Evolutionary conservation across 2,888 invertebrate species (phyloP).

Genomic region (Oconnorella tubifera): DNA sequence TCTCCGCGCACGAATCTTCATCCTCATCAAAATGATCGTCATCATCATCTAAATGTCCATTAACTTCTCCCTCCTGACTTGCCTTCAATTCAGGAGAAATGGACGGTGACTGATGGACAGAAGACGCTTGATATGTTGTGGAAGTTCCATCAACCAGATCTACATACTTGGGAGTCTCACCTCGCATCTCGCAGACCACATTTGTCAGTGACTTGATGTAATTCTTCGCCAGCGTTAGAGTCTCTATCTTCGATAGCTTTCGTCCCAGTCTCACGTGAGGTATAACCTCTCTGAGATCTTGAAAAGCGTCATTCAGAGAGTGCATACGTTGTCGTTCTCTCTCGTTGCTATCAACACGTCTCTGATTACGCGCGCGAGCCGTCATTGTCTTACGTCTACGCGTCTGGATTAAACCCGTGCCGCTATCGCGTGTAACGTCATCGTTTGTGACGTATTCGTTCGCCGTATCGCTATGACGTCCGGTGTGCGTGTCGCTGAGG

Average conservation of each 20-base stretch:
- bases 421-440: neutral
- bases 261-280: constrained; percentile 81
- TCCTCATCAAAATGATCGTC: too few relatives aligned
- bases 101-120: neutral
- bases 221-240: constrained; percentile 80
- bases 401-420: neutral
- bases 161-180: constrained; percentile 68
- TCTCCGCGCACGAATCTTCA: neutral
- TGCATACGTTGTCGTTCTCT: constrained; percentile 89
- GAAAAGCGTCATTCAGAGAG: constrained; percentile 83
- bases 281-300: constrained; percentile 78
- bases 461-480: neutral
- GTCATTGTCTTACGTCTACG: constrained; percentile 62
- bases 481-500: neutral
- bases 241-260: constrained; percentile 82
- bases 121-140: too few relatives aligned
- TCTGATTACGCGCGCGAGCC: constrained; percentile 77
- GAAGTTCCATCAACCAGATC: constrained; percentile 8
- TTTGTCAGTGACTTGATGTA: constrained; percentile 85
- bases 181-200: constrained; percentile 76
- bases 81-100: neutral
- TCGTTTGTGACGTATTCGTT: constrained; percentile 5
- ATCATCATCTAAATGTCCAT: neutral
- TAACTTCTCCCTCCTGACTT: neutral
- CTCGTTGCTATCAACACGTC: constrained; percentile 84